Evolutionary conservation across 1,140 invertebrate genomes (phyloP).

Genomic region (Diabrotica virgifera): DNA sequence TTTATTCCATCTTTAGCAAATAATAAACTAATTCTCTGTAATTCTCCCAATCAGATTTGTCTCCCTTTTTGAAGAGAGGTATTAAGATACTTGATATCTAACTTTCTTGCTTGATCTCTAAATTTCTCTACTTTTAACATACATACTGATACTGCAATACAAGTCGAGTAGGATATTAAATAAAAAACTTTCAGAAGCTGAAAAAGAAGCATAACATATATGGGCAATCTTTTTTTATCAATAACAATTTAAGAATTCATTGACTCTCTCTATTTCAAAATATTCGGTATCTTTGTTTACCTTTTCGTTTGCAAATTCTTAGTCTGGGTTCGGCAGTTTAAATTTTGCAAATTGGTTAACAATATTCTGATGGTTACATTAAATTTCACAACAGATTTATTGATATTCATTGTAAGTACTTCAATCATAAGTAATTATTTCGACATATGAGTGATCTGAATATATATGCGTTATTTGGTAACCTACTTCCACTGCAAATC

Average conservation of each 20-base stretch:
- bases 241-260: not conserved
- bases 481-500: not conserved
- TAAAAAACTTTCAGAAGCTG: too few relatives aligned
- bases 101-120: too few relatives aligned
- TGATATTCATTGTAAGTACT: not conserved
- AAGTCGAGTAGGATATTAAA: too few relatives aligned
- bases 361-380: not conserved
- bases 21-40: too few relatives aligned
- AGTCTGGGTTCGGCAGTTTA: not conserved
- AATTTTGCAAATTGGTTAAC: not conserved
- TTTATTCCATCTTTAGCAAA: too few relatives aligned
- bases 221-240: too few relatives aligned
- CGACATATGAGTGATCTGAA: not conserved
- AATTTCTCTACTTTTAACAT: too few relatives aligned
- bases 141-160: too few relatives aligned
- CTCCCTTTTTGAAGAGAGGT: too few relatives aligned
- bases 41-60: too few relatives aligned
- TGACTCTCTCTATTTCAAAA: slow-evolving; percentile 1
- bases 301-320: not conserved
- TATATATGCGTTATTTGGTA: not conserved
- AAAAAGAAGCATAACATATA: too few relatives aligned
- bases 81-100: too few relatives aligned
- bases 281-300: not conserved
- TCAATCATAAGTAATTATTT: slow-evolving; percentile 1
- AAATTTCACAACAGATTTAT: not conserved